phyloP scores from a whole-genome alignment of 2,888 invertebrate genomes.

The Hypsopygia costalis region DNA sequence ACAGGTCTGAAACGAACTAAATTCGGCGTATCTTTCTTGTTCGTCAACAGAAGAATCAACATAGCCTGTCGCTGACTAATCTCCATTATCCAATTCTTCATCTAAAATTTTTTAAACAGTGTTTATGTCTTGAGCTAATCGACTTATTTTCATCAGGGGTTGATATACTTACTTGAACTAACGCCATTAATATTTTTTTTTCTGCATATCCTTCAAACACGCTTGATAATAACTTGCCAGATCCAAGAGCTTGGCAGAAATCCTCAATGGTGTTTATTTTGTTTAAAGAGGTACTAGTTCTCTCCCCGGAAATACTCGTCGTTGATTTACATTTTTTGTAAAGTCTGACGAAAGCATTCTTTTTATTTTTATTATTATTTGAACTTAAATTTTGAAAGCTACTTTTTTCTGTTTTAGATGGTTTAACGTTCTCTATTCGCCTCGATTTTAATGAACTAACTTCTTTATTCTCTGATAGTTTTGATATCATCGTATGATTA shows the following conservation, averaged over 20 bases:
- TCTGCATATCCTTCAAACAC: constrained; percentile 43
- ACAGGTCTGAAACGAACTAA: constrained; percentile 49
- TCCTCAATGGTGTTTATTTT: constrained; percentile 56
- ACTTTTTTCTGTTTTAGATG: background rate
- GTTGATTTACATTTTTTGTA: constrained; percentile 58
- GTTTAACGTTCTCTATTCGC: background rate
- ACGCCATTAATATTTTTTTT: constrained; percentile 44
- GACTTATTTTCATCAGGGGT: too few species aligned
- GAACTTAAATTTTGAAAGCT: background rate
- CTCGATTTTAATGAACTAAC: background rate
- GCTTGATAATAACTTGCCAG: constrained; percentile 37
- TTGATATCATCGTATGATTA: background rate
- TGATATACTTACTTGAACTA: constrained; percentile 45
- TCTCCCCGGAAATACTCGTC: constrained; percentile 36
- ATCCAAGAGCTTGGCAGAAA: constrained; percentile 57
- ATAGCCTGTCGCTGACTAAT: constrained; percentile 60
- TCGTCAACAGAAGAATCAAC: constrained; percentile 50
- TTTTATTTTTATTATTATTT: constrained; percentile 19
- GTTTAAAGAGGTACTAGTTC: constrained; percentile 32
- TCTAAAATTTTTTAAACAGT: constrained; percentile 28
- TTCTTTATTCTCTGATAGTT: too few species aligned
- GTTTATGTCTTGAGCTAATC: too few species aligned
- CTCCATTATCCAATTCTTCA: constrained; percentile 57
- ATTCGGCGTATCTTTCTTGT: constrained; percentile 61
- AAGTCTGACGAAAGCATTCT: constrained; percentile 38